Conservation (phyloP, 30 jellyfish, hydroid and myxozoan genomes). For the Calvadosia cruxmelitensis region DNA sequence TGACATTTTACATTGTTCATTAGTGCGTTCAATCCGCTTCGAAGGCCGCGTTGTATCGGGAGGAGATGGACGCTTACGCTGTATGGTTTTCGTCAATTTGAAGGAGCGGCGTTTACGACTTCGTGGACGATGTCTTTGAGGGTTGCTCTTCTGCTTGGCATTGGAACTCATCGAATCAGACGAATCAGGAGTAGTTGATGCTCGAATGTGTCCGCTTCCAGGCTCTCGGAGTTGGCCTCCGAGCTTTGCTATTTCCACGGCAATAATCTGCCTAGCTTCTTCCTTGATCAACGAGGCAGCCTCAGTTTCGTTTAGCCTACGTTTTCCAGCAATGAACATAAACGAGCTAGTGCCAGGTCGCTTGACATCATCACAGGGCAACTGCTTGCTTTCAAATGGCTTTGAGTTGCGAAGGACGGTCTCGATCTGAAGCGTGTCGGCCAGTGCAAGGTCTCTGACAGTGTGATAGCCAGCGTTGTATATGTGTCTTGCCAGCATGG, state of each 20-base stretch:
- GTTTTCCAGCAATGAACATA: constrained; percentile 73
- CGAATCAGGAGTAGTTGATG: not conserved
- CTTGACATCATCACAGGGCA: constrained; percentile 33
- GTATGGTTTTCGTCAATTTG: no score
- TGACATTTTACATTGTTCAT: not conserved
- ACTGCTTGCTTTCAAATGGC: constrained; percentile 67
- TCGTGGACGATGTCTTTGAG: not conserved
- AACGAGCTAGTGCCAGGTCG: constrained; percentile 22
- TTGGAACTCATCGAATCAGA: not conserved
- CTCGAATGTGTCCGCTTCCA: no score
- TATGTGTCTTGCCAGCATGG: constrained; percentile 65
- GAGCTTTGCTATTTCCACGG: constrained; percentile 37
- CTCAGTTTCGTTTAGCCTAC: constrained; percentile 71
- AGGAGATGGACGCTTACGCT: not conserved
- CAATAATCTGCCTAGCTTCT: constrained; percentile 80
- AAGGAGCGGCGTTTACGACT: not conserved
- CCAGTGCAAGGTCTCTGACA: constrained; percentile 59
- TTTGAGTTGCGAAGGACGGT: constrained; percentile 50
- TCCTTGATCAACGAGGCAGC: constrained; percentile 59
- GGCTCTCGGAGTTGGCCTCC: constrained; percentile 44
- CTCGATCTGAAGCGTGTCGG: constrained; percentile 47
- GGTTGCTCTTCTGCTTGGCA: not conserved
- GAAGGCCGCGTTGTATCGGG: not conserved
- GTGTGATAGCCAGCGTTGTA: constrained; percentile 86
- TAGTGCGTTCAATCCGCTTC: no score